Evolutionary conservation across 2,797 vertebrate genomes (phyloP).

Genomic region (Onychomys arenicola): DNA sequence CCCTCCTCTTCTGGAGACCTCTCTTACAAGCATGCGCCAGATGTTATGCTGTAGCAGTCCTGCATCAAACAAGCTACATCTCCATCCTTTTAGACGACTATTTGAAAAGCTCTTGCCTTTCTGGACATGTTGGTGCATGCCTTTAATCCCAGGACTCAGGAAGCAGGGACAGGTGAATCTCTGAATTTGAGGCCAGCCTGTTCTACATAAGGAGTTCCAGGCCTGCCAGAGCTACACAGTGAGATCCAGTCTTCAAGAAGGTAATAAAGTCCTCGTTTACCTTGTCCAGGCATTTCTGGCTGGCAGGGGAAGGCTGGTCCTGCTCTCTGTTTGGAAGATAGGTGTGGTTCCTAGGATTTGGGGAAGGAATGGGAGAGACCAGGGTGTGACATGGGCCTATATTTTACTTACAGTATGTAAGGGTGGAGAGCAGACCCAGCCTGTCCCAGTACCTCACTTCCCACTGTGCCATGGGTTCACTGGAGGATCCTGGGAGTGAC

Average conservation of each 20-base stretch:
- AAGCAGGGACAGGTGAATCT: not conserved
- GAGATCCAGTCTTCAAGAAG: not conserved
- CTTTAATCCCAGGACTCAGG: not conserved
- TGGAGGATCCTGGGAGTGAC: constrained; percentile 78
- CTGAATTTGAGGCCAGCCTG: not conserved
- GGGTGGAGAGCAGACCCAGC: constrained; percentile 36
- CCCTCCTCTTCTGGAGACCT: not conserved
- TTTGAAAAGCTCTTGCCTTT: constrained; percentile 44
- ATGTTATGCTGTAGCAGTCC: not conserved
- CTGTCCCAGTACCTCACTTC: constrained; percentile 75
- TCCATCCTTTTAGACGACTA: not conserved
- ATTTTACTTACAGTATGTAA: constrained; percentile 38
- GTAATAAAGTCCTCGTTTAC: constrained; percentile 34
- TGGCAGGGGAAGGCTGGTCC: constrained; percentile 54
- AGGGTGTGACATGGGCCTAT: not conserved
- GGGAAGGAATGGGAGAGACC: constrained; percentile 10
- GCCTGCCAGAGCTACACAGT: not conserved
- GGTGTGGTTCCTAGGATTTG: constrained; percentile 70
- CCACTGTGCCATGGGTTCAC: constrained; percentile 70
- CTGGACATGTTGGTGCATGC: not conserved
- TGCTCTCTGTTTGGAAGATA: constrained; percentile 52
- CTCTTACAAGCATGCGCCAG: not conserved
- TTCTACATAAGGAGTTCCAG: not conserved
- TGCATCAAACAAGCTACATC: not conserved
- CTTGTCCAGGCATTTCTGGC: constrained; percentile 68